Evolutionary conservation across 2,113 vertebrate species (phyloP), one percentile per base, ranked within the genome.

Genomic region (mouse (Mus musculus)): DNA sequence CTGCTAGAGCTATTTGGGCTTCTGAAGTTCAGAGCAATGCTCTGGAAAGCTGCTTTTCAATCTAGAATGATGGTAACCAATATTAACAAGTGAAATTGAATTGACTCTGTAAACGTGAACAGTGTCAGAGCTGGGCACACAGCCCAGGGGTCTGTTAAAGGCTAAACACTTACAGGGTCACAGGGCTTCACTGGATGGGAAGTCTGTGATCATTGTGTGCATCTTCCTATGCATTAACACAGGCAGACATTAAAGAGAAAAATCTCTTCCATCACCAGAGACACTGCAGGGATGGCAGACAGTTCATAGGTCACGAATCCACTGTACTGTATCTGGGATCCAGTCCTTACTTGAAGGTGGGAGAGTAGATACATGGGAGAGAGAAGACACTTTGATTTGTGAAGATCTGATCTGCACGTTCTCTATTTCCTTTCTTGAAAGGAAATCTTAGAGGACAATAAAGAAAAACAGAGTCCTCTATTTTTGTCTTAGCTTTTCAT

Each of bases 1-100:
- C 85, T 85, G 90, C 8, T 36, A 46, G 33, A 80, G 69, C 36
- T 59, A 52, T n/a, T 3, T 9, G 56, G 36, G 46, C 75, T 12
- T 28, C 5, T 0, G 20, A 22, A 84, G 28, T 42, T 71, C 76
- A 52, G 88, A 65, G 52, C 63, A 20, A 0, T 36, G 56, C 36
- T 20, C 81, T 69, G 88, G 85, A 65, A 59, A 52, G 72, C 24
- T 36, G 85, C 76, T 24, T 93, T 95, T 49, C 59, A 86, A 90
- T 75, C 89, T 91, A 88, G 81, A 88, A 87, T 90, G 95, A 91
- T 54, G 92, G 90, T 77, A 97, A 97, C 95, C 90, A 94, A 97
- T 59, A 94, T 78, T 76, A 96, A 92, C 93, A 92, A 95, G 92
- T 93, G 96, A 96, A 91, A 80, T 80, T 33, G 73, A 95, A 89